Evolutionary conservation across 2,113 vertebrate species (phyloP).

Genomic region (Chionodraco myersi): DNA sequence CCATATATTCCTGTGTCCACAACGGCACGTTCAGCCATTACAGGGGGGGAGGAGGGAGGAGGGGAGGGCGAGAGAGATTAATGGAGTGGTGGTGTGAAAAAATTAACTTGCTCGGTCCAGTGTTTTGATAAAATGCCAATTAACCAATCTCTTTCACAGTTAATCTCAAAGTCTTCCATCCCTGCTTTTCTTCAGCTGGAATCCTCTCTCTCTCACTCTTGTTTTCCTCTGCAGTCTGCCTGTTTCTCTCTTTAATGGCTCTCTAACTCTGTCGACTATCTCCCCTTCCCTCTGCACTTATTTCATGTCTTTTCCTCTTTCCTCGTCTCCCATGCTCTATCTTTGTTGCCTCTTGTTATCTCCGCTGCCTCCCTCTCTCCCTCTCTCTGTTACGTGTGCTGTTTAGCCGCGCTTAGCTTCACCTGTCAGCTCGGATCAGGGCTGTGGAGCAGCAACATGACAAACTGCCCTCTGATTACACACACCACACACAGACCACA

Average conservation of each 20-base stretch:
- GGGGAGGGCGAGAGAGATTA: conserved; percentile 27
- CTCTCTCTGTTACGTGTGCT: conserved; percentile 69
- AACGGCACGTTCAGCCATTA: background rate
- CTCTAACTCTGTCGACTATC: conserved; percentile 37
- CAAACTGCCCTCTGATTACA: conserved; percentile 81
- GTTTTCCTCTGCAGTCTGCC: conserved; percentile 22
- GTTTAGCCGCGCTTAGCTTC: conserved; percentile 83
- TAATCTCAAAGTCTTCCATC: conserved; percentile 46
- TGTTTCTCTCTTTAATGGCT: conserved; percentile 61
- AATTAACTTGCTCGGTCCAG: conserved; percentile 50
- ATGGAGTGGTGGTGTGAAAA: conserved; percentile 44
- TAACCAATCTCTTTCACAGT: conserved; percentile 62
- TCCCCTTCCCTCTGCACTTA: conserved; percentile 39
- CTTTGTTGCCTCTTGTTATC: conserved; percentile 33
- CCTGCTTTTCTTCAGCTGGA: conserved; percentile 30
- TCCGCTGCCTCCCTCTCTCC: background rate
- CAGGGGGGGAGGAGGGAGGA: background rate
- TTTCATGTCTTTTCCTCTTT: conserved; percentile 47
- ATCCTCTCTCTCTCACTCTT: conserved; percentile 16
- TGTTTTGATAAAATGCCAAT: conserved; percentile 73
- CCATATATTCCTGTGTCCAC: background rate
- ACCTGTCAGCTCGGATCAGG: conserved; percentile 84
- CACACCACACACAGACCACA: too few relatives aligned
- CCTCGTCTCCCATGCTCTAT: conserved; percentile 22
- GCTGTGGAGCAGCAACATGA: conserved; percentile 80